These are phyloP conservation scores for Xestia rhomboidea DNA, from an alignment of 2,888 invertebrate genomes.

Conservation along the genomic window DNA sequence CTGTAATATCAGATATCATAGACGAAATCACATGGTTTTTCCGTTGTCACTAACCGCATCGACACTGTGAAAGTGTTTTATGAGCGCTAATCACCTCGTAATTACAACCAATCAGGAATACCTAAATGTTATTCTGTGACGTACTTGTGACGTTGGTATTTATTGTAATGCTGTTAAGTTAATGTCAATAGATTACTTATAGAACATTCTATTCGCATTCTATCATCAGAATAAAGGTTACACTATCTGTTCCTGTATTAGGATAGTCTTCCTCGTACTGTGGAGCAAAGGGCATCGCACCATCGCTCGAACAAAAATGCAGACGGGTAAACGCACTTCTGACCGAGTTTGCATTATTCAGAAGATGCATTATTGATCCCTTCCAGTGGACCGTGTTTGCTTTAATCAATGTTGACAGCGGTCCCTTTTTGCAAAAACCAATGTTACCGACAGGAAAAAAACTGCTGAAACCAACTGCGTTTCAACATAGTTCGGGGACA, in stretches of 20 bases:
- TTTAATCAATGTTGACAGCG: constrained; percentile 62
- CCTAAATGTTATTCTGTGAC: constrained; percentile 40
- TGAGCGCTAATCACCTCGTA: constrained; percentile 5
- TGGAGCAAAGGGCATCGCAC: constrained; percentile 81
- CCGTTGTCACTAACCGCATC: constrained; percentile 5
- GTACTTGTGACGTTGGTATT: constrained; percentile 42
- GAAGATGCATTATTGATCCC: constrained; percentile 80
- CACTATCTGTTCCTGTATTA: constrained; percentile 2
- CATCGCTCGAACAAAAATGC: constrained; percentile 75
- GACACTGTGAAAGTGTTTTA: constrained; percentile 28
- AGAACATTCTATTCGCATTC: constrained; percentile 22
- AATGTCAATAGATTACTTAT: not conserved
- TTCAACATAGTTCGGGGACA: constrained; percentile 11
- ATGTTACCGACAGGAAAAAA: constrained; percentile 54
- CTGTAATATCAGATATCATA: not conserved
- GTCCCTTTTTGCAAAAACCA: constrained; percentile 66
- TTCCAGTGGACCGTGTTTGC: constrained; percentile 63
- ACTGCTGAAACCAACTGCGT: constrained; percentile 5
- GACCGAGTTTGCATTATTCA: constrained; percentile 81
- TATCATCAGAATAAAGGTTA: not conserved
- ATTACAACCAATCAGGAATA: constrained; percentile 29
- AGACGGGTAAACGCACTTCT: constrained; percentile 86
- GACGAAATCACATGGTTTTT: constrained; percentile 16
- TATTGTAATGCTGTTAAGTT: constrained; percentile 23
- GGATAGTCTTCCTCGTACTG: constrained; percentile 36